These are phyloP conservation scores for Axea sp. DNA, from an alignment of 2,888 invertebrate species.

Conservation along the genomic window DNA sequence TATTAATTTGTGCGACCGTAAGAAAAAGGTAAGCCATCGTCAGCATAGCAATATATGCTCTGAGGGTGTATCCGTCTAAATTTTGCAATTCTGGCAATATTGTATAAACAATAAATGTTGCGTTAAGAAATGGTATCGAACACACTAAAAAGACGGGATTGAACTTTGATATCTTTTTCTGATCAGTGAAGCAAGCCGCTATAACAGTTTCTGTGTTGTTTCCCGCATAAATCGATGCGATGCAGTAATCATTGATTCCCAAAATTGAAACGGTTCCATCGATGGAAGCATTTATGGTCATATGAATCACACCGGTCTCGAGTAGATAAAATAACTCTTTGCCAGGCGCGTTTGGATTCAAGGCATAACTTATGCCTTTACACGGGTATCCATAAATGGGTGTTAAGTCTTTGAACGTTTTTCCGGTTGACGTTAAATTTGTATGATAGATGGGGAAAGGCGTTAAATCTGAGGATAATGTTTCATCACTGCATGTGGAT, in stretches of 20 bases:
- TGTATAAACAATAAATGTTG: conserved; percentile 72
- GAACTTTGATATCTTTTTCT: conserved; percentile 2
- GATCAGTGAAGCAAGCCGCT: conserved; percentile 62
- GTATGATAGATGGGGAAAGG: conserved; percentile 57
- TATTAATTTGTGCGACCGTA: conserved; percentile 65
- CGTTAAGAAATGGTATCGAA: conserved; percentile 69
- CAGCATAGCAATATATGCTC: conserved; percentile 70
- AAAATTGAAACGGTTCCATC: too few relatives aligned
- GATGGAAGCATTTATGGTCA: conserved; percentile 29
- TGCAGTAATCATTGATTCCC: conserved; percentile 64
- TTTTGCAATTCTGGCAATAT: conserved; percentile 72
- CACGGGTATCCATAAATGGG: conserved; percentile 66
- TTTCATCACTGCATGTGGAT: neutral
- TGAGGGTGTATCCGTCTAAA: conserved; percentile 72
- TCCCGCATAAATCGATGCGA: conserved; percentile 57
- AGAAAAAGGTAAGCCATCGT: conserved; percentile 69
- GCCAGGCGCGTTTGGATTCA: conserved; percentile 48
- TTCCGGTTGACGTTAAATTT: conserved; percentile 48
- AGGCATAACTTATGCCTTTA: conserved; percentile 54
- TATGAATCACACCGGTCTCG: conserved; percentile 66
- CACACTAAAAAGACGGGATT: conserved; percentile 67
- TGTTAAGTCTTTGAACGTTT: conserved; percentile 46
- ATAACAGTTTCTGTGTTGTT: conserved; percentile 47
- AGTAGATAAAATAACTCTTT: conserved; percentile 66
- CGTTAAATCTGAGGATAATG: conserved; percentile 18